These are phyloP conservation scores for Agrypnus murinus DNA, from an alignment of 2,888 invertebrate species.

Conservation along the genomic window DNA sequence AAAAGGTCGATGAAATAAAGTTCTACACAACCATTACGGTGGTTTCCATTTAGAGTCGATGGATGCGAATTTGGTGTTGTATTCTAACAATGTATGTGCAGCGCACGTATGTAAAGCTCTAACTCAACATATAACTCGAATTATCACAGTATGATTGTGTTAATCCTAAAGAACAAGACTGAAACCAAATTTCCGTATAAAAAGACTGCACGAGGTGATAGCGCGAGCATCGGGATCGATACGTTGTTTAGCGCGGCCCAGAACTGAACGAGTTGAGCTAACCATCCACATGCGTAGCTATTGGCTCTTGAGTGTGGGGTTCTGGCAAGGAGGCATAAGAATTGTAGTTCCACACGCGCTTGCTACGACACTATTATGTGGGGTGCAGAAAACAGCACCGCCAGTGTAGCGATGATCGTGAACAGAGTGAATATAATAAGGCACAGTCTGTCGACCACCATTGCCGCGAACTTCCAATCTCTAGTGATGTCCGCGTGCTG, in stretches of 20 bases:
- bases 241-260: slow-evolving; percentile 51
- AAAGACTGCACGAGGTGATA: slow-evolving; percentile 51
- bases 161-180: slow-evolving; percentile 70
- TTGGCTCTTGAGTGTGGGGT: slow-evolving; percentile 46
- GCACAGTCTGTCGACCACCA: slow-evolving; percentile 99
- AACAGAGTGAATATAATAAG: slow-evolving; percentile 99
- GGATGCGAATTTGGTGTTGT: slow-evolving; percentile 21
- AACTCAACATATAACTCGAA: slow-evolving; percentile 81
- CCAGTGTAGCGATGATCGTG: slow-evolving; percentile 97
- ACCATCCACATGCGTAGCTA: slow-evolving; percentile 44
- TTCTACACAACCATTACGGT: background rate
- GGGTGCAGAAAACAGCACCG: slow-evolving; percentile 96
- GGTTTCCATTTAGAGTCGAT: slow-evolving; percentile 1
- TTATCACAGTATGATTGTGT: slow-evolving; percentile 80
- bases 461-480: slow-evolving; percentile 99
- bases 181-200: slow-evolving; percentile 62
- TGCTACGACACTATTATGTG: slow-evolving; percentile 95
- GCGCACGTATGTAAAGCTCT: slow-evolving; percentile 59
- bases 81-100: slow-evolving; percentile 39
- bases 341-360: slow-evolving; percentile 70
- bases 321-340: slow-evolving; percentile 51
- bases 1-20: slow-evolving; percentile 12
- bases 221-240: slow-evolving; percentile 59
- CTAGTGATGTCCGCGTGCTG: slow-evolving; percentile 94
- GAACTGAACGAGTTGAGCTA: slow-evolving; percentile 46